These are phyloP conservation scores for Emydura subglobosa DNA, from an alignment of 2,113 vertebrate species.

Conservation along the genomic window DNA sequence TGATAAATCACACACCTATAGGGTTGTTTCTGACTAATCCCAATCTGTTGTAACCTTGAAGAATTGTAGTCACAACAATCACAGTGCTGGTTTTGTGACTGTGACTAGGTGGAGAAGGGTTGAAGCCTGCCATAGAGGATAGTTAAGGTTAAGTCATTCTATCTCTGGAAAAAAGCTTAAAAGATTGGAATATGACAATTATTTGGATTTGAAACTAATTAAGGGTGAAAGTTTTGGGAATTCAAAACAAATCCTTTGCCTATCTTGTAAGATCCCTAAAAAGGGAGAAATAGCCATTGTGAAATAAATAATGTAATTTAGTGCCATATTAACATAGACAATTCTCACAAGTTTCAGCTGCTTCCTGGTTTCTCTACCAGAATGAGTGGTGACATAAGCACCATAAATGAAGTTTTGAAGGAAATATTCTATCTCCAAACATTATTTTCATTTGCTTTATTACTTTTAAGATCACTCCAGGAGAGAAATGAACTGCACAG, in stretches of 20 bases:
- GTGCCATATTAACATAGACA: background rate
- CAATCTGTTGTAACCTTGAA: background rate
- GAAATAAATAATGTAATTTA: background rate
- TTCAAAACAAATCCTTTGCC: background rate
- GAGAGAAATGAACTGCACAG: background rate
- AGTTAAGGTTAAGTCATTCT: background rate
- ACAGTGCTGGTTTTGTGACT: background rate
- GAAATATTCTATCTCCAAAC: background rate
- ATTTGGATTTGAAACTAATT: background rate
- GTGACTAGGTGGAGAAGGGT: background rate
- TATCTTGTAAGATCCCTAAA: background rate
- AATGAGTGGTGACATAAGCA: background rate
- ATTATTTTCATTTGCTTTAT: background rate
- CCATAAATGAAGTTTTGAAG: background rate
- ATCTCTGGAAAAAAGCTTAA: background rate
- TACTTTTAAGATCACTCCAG: background rate
- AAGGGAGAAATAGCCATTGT: background rate
- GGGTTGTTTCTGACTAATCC: accelerated
- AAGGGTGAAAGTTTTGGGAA: background rate
- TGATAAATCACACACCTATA: background rate
- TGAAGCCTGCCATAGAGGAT: background rate
- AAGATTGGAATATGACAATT: background rate
- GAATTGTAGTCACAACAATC: background rate
- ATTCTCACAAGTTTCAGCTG: background rate
- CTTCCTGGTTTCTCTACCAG: background rate